Percentiles rank a stretch among this genome's conserved stretches.
Conservation (phyloP, 2,888 invertebrate species). For the Nephrotoma appendiculata region DNA sequence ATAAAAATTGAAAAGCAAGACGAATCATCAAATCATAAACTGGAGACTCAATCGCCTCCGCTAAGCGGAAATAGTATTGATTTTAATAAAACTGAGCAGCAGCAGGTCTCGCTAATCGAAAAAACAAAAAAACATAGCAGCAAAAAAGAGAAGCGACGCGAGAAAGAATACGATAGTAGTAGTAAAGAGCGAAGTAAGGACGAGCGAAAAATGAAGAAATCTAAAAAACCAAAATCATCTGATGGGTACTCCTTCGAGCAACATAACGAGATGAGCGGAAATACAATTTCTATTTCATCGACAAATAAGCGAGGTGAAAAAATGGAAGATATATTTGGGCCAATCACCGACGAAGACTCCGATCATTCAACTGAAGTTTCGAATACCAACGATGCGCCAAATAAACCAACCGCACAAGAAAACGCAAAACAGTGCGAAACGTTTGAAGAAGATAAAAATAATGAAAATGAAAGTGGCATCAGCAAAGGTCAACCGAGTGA, state of each 20-base stretch:
- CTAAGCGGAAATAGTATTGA: slow-evolving; percentile 8
- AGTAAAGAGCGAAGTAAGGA: slow-evolving; percentile 32
- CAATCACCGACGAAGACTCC: slow-evolving; percentile 62
- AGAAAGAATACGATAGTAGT: background rate
- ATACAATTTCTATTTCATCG: slow-evolving; percentile 6
- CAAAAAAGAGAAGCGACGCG: slow-evolving; percentile 31
- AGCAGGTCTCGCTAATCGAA: background rate
- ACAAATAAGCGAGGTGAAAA: slow-evolving; percentile 52
- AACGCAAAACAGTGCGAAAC: background rate
- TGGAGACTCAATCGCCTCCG: slow-evolving; percentile 10
- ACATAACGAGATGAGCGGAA: slow-evolving; percentile 4
- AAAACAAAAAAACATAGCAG: slow-evolving; percentile 7
- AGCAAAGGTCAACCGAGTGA: background rate
- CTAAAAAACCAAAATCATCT: slow-evolving; percentile 36
- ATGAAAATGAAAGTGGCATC: background rate
- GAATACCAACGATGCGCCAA: background rate
- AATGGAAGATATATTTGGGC: slow-evolving; percentile 81
- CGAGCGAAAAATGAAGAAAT: slow-evolving; percentile 34
- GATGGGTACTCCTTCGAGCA: slow-evolving; percentile 13
- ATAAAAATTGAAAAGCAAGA: slow-evolving; percentile 8
- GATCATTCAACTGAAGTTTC: background rate
- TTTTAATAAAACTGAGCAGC: slow-evolving; percentile 26
- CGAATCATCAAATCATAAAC: background rate
- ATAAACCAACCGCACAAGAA: background rate
- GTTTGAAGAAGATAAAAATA: background rate